These are phyloP conservation scores for Zaprionus taronus DNA, from an alignment of 1,140 invertebrate genomes.

Conservation along the genomic window DNA sequence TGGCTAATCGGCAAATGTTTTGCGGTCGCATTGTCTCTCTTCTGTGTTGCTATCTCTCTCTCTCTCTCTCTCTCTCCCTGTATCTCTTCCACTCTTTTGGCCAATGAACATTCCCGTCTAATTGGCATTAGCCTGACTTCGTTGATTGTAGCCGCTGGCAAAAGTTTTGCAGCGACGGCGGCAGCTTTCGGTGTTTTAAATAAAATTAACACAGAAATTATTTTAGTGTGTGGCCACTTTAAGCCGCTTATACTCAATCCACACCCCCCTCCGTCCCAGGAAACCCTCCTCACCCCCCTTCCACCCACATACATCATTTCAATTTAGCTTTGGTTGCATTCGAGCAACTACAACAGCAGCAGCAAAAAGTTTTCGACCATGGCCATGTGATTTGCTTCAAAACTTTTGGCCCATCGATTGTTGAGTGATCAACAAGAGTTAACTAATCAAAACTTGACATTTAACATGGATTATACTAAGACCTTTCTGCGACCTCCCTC, in stretches of 20 bases:
- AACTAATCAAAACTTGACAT: constrained; percentile 24
- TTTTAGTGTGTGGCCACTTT: constrained; percentile 69
- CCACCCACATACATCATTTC: not conserved
- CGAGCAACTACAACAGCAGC: not conserved
- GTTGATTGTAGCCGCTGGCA: constrained; percentile 15
- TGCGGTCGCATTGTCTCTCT: constrained; percentile 40
- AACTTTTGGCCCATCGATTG: constrained; percentile 20
- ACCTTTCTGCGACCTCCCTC: not conserved
- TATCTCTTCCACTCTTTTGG: constrained; percentile 1
- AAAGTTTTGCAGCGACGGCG: constrained; percentile 35
- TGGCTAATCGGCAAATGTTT: constrained; percentile 62
- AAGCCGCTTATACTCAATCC: constrained; percentile 63
- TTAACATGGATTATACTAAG: constrained; percentile 11
- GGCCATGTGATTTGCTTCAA: constrained; percentile 10
- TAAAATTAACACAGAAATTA: constrained; percentile 79
- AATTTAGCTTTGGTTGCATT: constrained; percentile 26
- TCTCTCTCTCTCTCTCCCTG: no score
- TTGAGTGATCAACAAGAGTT: constrained; percentile 8
- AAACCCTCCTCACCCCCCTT: no score
- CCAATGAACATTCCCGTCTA: constrained; percentile 48
- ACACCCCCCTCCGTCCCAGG: not conserved
- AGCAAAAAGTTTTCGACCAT: constrained; percentile 15
- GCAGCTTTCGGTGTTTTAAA: constrained; percentile 55
- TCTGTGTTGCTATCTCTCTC: no score
- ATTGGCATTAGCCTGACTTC: constrained; percentile 65